Conservation (phyloP, 2,888 invertebrate genomes). For the Prostheceraeus crozeri region DNA sequence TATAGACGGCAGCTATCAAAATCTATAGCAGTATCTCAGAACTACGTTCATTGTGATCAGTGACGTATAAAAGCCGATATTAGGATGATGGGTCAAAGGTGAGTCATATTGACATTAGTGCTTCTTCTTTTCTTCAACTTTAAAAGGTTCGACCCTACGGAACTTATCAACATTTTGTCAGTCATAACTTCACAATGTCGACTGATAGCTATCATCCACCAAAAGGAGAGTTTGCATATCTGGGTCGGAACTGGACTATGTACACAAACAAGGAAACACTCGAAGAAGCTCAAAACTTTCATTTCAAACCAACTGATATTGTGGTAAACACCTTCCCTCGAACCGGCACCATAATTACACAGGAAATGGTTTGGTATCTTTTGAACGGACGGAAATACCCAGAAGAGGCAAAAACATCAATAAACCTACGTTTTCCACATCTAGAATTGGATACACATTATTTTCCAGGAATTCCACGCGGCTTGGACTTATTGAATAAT, state of each 20-base stretch:
- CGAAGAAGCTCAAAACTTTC: slow-evolving; percentile 17
- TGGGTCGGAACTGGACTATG: neutral
- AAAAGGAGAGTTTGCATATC: neutral
- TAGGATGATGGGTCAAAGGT: too few species aligned
- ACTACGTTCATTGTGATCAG: too few species aligned
- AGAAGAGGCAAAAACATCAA: too few species aligned
- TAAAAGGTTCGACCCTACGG: too few species aligned
- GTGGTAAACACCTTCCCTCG: neutral
- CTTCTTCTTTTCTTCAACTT: too few species aligned
- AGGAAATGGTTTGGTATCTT: slow-evolving; percentile 31
- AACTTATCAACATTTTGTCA: too few species aligned
- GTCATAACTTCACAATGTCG: too few species aligned
- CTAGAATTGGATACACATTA: slow-evolving; percentile 8
- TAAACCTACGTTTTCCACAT: slow-evolving; percentile 10
- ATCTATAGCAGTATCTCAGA: too few species aligned
- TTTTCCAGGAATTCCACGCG: neutral
- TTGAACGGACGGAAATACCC: neutral
- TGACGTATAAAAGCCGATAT: too few species aligned
- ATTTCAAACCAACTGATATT: slow-evolving; percentile 16
- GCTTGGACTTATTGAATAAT: neutral
- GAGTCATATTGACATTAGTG: too few species aligned
- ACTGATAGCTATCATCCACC: too few species aligned
- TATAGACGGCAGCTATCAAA: too few species aligned
- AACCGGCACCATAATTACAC: slow-evolving; percentile 5
- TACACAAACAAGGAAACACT: neutral